These are phyloP conservation scores for Philypnodon macrostomus DNA, from an alignment of 2,797 vertebrate species.

Conservation along the genomic window DNA sequence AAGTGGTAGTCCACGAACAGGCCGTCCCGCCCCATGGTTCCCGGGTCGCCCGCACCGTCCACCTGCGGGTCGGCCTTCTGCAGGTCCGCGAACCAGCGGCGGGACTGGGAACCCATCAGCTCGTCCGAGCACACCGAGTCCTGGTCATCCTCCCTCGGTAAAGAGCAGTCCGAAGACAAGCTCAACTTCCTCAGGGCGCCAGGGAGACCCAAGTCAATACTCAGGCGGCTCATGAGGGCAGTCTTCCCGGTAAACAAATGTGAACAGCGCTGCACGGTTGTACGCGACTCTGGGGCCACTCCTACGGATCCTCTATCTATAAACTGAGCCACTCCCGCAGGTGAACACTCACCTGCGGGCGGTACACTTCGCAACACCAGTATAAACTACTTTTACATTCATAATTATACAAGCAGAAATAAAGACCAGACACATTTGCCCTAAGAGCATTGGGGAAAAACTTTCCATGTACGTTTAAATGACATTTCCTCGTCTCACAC, in stretches of 20 bases:
- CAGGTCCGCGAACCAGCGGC: slow-evolving; percentile 44
- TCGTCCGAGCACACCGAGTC: slow-evolving; percentile 48
- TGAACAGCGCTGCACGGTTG: too few species aligned
- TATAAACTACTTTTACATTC: too few species aligned
- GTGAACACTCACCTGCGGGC: too few species aligned
- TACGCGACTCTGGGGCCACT: neutral
- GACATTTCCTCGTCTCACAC: too few species aligned
- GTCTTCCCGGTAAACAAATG: neutral
- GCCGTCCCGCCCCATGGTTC: slow-evolving; percentile 31
- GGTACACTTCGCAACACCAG: too few species aligned
- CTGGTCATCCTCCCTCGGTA: slow-evolving; percentile 34
- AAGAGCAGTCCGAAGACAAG: slow-evolving; percentile 17
- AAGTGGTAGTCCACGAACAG: slow-evolving; percentile 69
- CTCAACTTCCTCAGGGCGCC: slow-evolving; percentile 20
- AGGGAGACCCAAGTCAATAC: neutral
- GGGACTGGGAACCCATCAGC: slow-evolving; percentile 60
- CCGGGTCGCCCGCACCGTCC: slow-evolving; percentile 4
- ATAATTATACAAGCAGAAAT: too few species aligned
- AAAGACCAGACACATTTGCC: too few species aligned
- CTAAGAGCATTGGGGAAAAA: too few species aligned
- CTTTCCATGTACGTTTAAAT: too few species aligned
- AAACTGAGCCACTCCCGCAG: neutral
- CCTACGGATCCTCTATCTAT: neutral
- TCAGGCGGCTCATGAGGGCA: neutral
- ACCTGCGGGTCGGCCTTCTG: fast-evolving